A percentile compares a stretch with the other conserved stretches of the same genome.
These are phyloP conservation scores for Synanceia verrucosa DNA, from an alignment of 2,797 vertebrate species.

Conservation along the genomic window DNA sequence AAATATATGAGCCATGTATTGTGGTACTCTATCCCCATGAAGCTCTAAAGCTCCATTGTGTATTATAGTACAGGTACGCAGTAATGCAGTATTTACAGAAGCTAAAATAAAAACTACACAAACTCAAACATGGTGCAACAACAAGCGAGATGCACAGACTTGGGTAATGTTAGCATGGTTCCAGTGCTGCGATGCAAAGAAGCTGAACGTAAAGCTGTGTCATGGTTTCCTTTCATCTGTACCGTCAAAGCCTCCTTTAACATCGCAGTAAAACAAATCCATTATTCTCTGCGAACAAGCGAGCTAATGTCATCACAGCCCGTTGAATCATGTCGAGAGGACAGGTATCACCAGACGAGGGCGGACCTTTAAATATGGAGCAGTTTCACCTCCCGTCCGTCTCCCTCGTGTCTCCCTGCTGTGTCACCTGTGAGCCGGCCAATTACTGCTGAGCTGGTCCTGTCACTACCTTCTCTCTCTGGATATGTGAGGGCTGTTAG, in stretches of 20 bases:
- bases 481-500: conserved; percentile 49
- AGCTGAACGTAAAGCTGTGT: conserved; percentile 11
- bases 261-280: conserved; percentile 27
- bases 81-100: too few species aligned
- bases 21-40: too few species aligned
- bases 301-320: conserved; percentile 17
- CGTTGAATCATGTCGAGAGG: conserved; percentile 11
- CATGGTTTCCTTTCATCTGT: conserved; percentile 22
- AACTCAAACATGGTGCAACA: too few species aligned
- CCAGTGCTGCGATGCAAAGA: too few species aligned
- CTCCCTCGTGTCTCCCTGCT: conserved; percentile 43
- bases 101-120: too few species aligned
- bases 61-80: too few species aligned
- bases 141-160: too few species aligned
- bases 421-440: conserved; percentile 46
- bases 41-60: too few species aligned
- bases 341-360: conserved; percentile 9
- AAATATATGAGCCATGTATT: too few species aligned
- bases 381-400: conserved; percentile 21
- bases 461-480: conserved; percentile 58
- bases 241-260: conserved; percentile 36
- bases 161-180: too few species aligned
- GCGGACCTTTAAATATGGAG: conserved; percentile 43
- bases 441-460: conserved; percentile 63
- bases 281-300: conserved; percentile 48